Base-by-base conservation (phyloP, 1,140 invertebrate species). In the Drosophila saltans region DNA sequence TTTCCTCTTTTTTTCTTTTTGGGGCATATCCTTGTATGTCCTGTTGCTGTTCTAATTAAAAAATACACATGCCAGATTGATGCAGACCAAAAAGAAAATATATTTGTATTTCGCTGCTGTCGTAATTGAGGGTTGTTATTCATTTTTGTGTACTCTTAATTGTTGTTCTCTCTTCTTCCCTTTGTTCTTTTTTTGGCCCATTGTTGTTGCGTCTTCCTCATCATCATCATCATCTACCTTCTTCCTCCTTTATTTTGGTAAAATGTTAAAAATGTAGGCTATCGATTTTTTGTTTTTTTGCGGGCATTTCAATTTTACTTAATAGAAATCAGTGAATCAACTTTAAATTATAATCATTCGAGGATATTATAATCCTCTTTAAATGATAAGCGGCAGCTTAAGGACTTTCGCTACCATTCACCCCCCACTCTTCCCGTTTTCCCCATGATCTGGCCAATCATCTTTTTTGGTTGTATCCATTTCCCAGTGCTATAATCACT, bases 91-190 rank as follows among this genome's bases (percentile, higher is more conserved):
- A n/a, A 28, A 57, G 69, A 77, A 73, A 10, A 43, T 30, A 16
- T 63, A 66, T 61, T 11, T 52, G 30, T 52, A 69, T 57, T 70
- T 60, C 64, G 68, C 69, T 71, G 74, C 72, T 71, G 74, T 66
- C 58, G 41, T 73, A 78, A 72, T 78, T 65, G 84, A 75, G 84
- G 84, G 84, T 89, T 89, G 84, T 75, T 88, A 69, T 66, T 72
- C 56, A 64, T 78, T 65, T 65, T 76, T 83, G 55, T 76, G 24
- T 52, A 9, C 69, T 55, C 65, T 78, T 90, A 84, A 90, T 84
- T 90, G 78, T 89, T 84, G 55, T 79, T 72, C 16, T 30, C 60
- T 71, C 60, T 71, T 79, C 60, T 65, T 71, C 72, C 76, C 70
- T 83, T 88, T 88, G 72, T 78, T 74, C 76, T 63, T 78, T 48